Percentiles rank a stretch among this genome's conserved stretches.
phyloP scores from a whole-genome alignment of 2,797 vertebrate species.

The Cyclura pinguis region DNA sequence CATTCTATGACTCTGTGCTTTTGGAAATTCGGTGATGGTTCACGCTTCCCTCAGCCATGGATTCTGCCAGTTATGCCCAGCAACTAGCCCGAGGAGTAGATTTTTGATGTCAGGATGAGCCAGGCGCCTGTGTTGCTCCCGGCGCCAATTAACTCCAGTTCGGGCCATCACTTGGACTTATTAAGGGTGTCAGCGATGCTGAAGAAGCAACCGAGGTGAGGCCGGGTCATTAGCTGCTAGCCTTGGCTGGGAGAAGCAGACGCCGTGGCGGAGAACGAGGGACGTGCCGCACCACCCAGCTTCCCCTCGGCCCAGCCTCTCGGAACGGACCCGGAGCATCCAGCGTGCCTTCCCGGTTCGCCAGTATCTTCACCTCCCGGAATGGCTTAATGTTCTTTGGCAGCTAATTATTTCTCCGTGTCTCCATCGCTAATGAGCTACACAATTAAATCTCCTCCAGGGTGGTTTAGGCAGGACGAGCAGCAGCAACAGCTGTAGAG shows the following conservation, averaged over 20 bases:
- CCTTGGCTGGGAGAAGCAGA: background rate
- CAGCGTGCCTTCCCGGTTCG: background rate
- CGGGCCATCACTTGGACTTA: background rate
- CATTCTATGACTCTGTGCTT: too few relatives aligned
- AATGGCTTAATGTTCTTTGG: conserved; percentile 15
- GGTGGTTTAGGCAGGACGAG: background rate
- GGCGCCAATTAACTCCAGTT: background rate
- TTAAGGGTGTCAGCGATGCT: background rate
- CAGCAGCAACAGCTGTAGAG: background rate
- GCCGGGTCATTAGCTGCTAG: background rate
- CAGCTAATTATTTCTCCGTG: background rate
- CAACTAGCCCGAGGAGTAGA: background rate
- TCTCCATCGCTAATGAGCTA: conserved; percentile 19
- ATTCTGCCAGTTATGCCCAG: background rate
- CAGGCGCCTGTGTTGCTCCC: rapidly evolving
- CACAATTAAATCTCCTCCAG: conserved; percentile 25
- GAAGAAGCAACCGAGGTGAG: background rate
- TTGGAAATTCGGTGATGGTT: background rate
- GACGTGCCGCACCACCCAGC: background rate
- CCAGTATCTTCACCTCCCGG: background rate
- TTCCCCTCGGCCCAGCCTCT: background rate
- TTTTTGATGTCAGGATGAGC: rapidly evolving
- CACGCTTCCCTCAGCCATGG: background rate
- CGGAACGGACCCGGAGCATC: background rate
- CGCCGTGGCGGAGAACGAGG: background rate